Conservation (phyloP, 1,140 invertebrate species). For the Ephestia elutella region DNA sequence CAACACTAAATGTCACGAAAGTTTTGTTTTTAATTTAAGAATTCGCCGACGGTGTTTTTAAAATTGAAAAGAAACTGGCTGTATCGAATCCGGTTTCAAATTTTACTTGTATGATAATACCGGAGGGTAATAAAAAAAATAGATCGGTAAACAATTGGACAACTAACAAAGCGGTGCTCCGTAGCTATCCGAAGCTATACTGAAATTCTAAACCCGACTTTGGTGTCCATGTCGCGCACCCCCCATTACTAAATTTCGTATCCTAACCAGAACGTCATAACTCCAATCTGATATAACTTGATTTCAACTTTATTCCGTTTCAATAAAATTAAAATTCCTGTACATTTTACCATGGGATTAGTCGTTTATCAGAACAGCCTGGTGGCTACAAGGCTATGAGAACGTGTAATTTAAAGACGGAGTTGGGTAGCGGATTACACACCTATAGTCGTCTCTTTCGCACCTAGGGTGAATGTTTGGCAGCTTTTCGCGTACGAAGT, state of each 20-base stretch:
- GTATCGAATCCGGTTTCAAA: slow-evolving; percentile 23
- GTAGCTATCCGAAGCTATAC: slow-evolving; percentile 71
- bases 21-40: slow-evolving; percentile 20
- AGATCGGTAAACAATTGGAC: slow-evolving; percentile 59
- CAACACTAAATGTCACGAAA: slow-evolving; percentile 24
- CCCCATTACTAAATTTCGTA: slow-evolving; percentile 70
- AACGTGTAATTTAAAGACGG: slow-evolving; percentile 74
- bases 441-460: slow-evolving; percentile 43
- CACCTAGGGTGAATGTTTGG: slow-evolving; percentile 28
- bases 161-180: slow-evolving; percentile 67
- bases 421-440: slow-evolving; percentile 29
- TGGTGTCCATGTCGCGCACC: slow-evolving; percentile 69
- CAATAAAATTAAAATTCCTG: slow-evolving; percentile 24
- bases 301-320: slow-evolving; percentile 6
- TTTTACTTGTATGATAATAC: slow-evolving; percentile 32
- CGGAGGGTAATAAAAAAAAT: slow-evolving; percentile 57
- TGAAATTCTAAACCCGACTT: slow-evolving; percentile 73
- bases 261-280: slow-evolving; percentile 32
- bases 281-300: not conserved
- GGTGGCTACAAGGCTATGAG: slow-evolving; percentile 67
- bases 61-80: slow-evolving; percentile 7
- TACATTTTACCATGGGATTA: slow-evolving; percentile 10
- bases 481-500: slow-evolving; percentile 47
- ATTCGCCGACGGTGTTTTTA: not conserved
- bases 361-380: slow-evolving; percentile 28